Percentiles rank a stretch among this genome's conserved stretches.
Conservation (phyloP, 2,113 vertebrate genomes). For the Thomomys bottae region DNA sequence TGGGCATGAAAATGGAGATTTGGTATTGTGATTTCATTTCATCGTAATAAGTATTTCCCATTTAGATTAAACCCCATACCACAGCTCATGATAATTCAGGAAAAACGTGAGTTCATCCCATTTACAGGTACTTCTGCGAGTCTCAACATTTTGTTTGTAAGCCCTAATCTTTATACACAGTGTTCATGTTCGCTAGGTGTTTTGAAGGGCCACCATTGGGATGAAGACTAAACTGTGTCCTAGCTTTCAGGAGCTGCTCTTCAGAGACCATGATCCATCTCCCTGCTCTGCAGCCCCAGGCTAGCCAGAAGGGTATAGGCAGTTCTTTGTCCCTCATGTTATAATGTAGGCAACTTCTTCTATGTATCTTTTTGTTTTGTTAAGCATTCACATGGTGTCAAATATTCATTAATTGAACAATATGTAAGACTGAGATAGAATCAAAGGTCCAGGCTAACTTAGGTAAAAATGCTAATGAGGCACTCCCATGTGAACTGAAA, state of each 20-base stretch:
- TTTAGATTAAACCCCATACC: too few relatives aligned
- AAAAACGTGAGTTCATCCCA: neutral
- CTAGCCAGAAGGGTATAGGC: neutral
- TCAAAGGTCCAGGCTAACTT: too few relatives aligned
- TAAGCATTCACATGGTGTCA: neutral
- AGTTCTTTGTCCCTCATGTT: neutral
- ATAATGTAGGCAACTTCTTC: neutral
- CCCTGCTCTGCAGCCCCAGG: neutral
- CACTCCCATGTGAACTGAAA: too few relatives aligned
- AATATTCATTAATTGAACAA: too few relatives aligned
- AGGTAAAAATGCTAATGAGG: too few relatives aligned
- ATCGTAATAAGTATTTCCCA: too few relatives aligned
- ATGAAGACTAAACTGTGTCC: neutral
- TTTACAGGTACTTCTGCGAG: neutral
- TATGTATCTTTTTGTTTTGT: neutral
- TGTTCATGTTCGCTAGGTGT: neutral
- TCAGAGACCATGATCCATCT: too few relatives aligned
- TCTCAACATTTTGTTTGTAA: neutral
- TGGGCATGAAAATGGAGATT: too few relatives aligned
- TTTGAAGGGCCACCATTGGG: neutral
- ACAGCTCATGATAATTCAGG: neutral
- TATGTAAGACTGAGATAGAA: too few relatives aligned
- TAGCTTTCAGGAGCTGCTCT: neutral
- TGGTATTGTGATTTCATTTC: too few relatives aligned
- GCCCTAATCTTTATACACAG: too few relatives aligned